These are phyloP conservation scores for Lasioglossum villosulum DNA, from an alignment of 2,888 invertebrate genomes.

Conservation along the genomic window DNA sequence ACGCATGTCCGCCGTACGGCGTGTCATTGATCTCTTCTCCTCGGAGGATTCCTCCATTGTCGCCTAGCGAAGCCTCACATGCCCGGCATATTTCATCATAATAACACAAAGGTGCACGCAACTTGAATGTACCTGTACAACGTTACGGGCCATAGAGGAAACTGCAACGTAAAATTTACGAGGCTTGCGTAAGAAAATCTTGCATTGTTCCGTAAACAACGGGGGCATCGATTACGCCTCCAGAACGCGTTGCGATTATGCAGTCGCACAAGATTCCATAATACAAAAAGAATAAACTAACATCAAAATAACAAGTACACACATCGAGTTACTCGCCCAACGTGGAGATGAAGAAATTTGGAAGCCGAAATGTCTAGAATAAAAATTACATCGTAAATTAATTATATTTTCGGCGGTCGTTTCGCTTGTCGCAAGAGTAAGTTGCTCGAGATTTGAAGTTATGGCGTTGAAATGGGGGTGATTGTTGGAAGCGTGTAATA, in stretches of 20 bases:
- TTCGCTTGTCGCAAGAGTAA: neutral
- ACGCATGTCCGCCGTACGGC: conserved; percentile 9
- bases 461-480: neutral
- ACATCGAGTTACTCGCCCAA: no score
- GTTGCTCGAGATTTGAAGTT: neutral
- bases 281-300: no score
- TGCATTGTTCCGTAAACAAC: conserved; percentile 24
- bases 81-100: conserved; percentile 42
- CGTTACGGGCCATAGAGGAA: conserved; percentile 24
- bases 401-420: neutral
- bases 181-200: conserved; percentile 26
- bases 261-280: no score
- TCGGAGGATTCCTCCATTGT: conserved; percentile 22
- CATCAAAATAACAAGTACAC: no score
- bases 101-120: conserved; percentile 39
- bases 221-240: neutral
- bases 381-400: neutral
- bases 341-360: no score
- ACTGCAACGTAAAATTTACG: conserved; percentile 39
- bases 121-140: conserved; percentile 21
- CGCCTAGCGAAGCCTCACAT: conserved; percentile 24
- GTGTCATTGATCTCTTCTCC: conserved; percentile 47
- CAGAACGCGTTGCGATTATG: no score
- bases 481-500: neutral
- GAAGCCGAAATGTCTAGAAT: no score